Base-by-base conservation (phyloP, 2,797 vertebrate species). In the Sebastes itinus region DNA sequence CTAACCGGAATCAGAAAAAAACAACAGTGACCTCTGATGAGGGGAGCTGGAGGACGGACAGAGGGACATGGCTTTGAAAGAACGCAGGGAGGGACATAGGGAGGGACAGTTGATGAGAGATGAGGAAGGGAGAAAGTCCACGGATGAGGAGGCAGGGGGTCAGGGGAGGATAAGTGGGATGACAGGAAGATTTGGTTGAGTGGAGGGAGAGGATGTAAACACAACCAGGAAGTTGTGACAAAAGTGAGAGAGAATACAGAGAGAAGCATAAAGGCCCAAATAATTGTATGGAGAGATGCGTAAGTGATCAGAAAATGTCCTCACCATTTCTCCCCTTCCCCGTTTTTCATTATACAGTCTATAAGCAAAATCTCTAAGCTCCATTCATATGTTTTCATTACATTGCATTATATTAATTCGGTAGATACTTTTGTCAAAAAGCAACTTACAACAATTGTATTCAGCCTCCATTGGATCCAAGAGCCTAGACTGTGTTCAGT, bases 11-110 rank as follows among this genome's bases (percentile, higher is more conserved):
- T 90, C 64, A 80, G 78, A 85, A 65, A 78, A 75, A 81, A 86
- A 78, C 78, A 81, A 70, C 70, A 63, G 69, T 82, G 78, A 82
- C 81, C 83, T 83, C 32, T 80, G 72, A 81, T 78, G 78, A 80
- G 64, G 59, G 56, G 49, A 75, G 72, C 74, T 70, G 62, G 55
- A 81, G 58, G 55, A 75, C 69, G 46, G 75, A 88, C 52, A 79
- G 71, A 82, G 74, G 75, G 76, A 83, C 16, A 49, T 82, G 81
- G 71, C 78, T 85, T 72, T 65, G 59, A 70, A 69, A 86, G 56
- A 82, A 82, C 18, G 2, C 25, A 75, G 71, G 70, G 69, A 79
- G 64, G 65, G 42, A 79, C 33, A 3, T 3, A 23, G 52, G 46
- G 62, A 66, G 62, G 49, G 35, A 55, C 49, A 68, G 67, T 4